phyloP scores from a whole-genome alignment of 30 jellyfish, hydroid and myxozoan species.

The Hydractinia echinata region DNA sequence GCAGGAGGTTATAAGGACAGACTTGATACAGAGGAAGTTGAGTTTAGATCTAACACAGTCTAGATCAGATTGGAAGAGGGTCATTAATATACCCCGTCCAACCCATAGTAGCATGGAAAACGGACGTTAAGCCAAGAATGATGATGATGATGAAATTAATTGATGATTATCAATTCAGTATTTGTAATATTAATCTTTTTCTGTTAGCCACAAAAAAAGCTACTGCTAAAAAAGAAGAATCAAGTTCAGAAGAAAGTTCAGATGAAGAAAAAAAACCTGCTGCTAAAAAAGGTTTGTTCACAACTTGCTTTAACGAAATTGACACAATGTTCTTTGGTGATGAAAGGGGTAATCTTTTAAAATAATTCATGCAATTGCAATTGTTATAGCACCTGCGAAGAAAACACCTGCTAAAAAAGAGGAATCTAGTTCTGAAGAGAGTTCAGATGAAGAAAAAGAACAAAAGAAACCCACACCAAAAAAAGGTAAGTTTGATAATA shows the following conservation, averaged over 20 bases:
- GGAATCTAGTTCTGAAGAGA: constrained; percentile 31
- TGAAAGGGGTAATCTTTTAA: too few relatives aligned
- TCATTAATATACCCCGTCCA: too few relatives aligned
- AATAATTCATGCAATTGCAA: too few relatives aligned
- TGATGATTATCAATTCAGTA: too few relatives aligned
- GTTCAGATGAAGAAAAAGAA: constrained; percentile 22
- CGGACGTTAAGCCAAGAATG: too few relatives aligned
- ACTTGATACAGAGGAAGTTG: too few relatives aligned
- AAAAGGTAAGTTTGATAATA: background rate
- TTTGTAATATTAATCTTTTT: background rate
- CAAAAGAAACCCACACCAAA: constrained; percentile 4
- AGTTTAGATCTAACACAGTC: too few relatives aligned
- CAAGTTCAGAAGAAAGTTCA: constrained; percentile 29
- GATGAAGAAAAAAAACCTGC: constrained; percentile 22
- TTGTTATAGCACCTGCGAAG: background rate
- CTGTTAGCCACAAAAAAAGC: background rate
- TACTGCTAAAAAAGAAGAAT: constrained; percentile 29
- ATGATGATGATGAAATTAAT: too few relatives aligned
- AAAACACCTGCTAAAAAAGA: constrained; percentile 31
- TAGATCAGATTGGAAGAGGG: too few relatives aligned
- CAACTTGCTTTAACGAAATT: background rate
- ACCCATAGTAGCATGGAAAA: too few relatives aligned
- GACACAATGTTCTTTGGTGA: background rate
- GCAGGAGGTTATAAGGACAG: too few relatives aligned
- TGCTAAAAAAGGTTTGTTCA: background rate